Evolutionary conservation across 92 coral and sea anemone species (phyloP).

Genomic region (Galaxea fascicularis): DNA sequence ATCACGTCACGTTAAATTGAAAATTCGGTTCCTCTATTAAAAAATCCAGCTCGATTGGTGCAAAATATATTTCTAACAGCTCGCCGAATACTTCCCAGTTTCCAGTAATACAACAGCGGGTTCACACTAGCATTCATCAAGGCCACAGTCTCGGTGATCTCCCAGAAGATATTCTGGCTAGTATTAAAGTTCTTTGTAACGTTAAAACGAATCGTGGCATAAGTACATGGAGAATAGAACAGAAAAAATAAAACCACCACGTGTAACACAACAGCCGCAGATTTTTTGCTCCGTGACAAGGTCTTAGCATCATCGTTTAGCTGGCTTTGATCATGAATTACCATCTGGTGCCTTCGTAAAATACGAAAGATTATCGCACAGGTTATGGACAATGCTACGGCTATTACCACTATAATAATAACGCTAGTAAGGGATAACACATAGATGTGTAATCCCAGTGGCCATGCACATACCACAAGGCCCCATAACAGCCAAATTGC

Average conservation of each 20-base stretch:
- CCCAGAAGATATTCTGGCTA: slow-evolving; percentile 23
- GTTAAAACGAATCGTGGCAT: slow-evolving; percentile 26
- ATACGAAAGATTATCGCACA: slow-evolving; percentile 37
- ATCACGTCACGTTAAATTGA: not conserved
- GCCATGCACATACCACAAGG: slow-evolving; percentile 17
- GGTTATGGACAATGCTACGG: not conserved
- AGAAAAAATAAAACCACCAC: slow-evolving; percentile 27
- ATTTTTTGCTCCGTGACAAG: slow-evolving; percentile 4
- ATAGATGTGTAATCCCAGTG: slow-evolving; percentile 26
- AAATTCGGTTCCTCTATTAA: slow-evolving; percentile 5
- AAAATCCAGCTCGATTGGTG: not conserved
- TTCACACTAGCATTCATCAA: slow-evolving; percentile 30
- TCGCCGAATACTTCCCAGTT: slow-evolving; percentile 37
- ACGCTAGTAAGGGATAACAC: slow-evolving; percentile 18
- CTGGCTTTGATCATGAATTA: slow-evolving; percentile 12
- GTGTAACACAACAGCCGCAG: slow-evolving; percentile 16
- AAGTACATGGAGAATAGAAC: slow-evolving; percentile 16
- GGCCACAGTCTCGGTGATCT: slow-evolving; percentile 22
- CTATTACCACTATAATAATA: slow-evolving; percentile 4
- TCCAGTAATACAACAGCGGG: slow-evolving; percentile 33
- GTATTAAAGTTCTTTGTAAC: slow-evolving; percentile 11
- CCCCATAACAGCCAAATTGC: slow-evolving; percentile 19
- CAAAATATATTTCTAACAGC: slow-evolving; percentile 11
- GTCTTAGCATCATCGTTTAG: not conserved
- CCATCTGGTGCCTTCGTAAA: slow-evolving; percentile 28